Base-by-base conservation (phyloP, 2,888 invertebrate genomes). In the Melinaea menophilus region DNA sequence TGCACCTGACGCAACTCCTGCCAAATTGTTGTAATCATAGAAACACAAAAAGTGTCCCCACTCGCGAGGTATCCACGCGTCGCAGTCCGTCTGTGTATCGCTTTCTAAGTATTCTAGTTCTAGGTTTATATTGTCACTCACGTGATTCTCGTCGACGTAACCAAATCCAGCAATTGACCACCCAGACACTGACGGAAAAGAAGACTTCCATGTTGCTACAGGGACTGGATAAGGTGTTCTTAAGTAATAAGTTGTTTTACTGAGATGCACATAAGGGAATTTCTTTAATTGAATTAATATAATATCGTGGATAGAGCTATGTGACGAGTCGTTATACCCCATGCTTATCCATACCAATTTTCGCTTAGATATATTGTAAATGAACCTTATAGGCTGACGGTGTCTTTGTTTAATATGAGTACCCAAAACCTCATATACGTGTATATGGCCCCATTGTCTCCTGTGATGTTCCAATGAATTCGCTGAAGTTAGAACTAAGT, bases 31-130 rank as follows among this genome's bases (percentile, higher is more conserved):
- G 31, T 62, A n/a, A 51, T 69, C 66, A 2, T 59, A 11, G 11
- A 69, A 57, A 34, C 71, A 71, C n/a, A 71, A 41, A 56, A 71
- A 69, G 3, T 57, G 51, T 5, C 71, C 71, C 71, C 70, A 71
- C 5, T 65, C 65, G 1, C 65, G 56, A 1, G 69, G 71, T 22
- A 71, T 55, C 59, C 67, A 71, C 3, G 70, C 63, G n/a, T 64
- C 66, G 37, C 71, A 71, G 37, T 68, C 67, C 2, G 54, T 55
- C 5, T 61, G 11, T 2, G 63, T 57, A 7, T 56, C 11, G 41
- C 5, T 48, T 7, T 67, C 62, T 3, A 55, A 45, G 45, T 65
- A 67, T 4, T 54, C 11, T 3, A 56, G 33, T 35, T 67, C 65
- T 7, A 71, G 59, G 13, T 61, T 12, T 5, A 35, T 57, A 37